A percentile compares a stretch with the other conserved stretches of the same genome.
Evolutionary conservation across 2,797 vertebrate species (phyloP).

Genomic region (Sparidentex hasta): DNA sequence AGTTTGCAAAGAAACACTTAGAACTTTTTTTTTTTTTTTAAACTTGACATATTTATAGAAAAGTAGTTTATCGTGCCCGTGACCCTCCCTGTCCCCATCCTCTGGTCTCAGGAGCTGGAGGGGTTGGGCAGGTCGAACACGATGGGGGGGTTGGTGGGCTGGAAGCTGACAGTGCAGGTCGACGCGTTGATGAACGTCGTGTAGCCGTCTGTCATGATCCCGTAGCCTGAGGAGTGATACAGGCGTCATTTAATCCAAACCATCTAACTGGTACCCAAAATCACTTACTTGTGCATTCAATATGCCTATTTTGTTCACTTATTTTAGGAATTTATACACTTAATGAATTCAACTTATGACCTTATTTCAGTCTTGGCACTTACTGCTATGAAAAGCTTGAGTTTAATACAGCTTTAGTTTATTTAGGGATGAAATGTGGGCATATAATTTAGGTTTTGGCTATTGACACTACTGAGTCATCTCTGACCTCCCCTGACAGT

Average conservation of each 20-base stretch:
- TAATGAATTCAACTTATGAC: not conserved
- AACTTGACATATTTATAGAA: slow-evolving; percentile 84
- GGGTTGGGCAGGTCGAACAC: slow-evolving; percentile 98
- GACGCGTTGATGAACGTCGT: slow-evolving; percentile 98
- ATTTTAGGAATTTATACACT: not conserved
- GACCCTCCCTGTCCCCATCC: slow-evolving; percentile 54
- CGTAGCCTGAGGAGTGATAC: slow-evolving; percentile 89
- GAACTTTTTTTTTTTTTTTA: slow-evolving; percentile 73
- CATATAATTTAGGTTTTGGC: not conserved
- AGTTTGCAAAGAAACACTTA: slow-evolving; percentile 88
- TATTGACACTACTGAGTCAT: not conserved
- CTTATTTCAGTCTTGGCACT: not conserved
- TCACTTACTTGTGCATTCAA: not conserved
- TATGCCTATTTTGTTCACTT: not conserved
- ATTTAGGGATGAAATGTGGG: not conserved
- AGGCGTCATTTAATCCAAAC: not conserved
- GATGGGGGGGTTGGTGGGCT: slow-evolving; percentile 97
- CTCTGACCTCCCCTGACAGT: not conserved
- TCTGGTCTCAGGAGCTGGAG: slow-evolving; percentile 91
- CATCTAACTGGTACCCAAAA: not conserved
- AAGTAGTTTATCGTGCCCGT: slow-evolving; percentile 69
- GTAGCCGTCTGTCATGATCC: slow-evolving; percentile 98
- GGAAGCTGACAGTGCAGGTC: slow-evolving; percentile 98
- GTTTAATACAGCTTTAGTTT: not conserved
- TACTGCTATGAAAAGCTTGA: not conserved